Evolutionary conservation across 1,140 invertebrate species (phyloP), one percentile per base, ranked within the genome.

Genomic region (Drosophila nasuta): DNA sequence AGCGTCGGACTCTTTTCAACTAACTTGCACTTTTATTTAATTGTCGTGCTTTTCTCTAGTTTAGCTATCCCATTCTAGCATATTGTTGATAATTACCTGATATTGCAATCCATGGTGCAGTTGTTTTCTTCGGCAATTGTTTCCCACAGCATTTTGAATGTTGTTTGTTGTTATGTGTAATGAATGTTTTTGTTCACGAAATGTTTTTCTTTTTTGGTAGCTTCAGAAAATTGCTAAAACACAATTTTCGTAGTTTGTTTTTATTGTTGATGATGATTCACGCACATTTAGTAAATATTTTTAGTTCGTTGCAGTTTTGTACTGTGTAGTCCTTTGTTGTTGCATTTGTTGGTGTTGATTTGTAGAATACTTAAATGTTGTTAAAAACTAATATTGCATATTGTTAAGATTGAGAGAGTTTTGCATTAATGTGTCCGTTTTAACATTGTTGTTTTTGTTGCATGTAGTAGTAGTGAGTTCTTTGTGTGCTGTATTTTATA

Each of bases 141-240:
- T 86, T 92, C 91, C 91, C 91, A 92, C 74, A 91, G 52, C 91
- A 92, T 92, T 86, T 91, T 92, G 82, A 51, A 8, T 68, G 60
- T 65, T 38, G 35, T 38, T 38, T 38, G 10, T 7, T 38, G 59
- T 20, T 63, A 17, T 66, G 60, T 71, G 35, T 38, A 8, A 8
- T 38, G 35, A 38, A 38, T 60, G 13, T 45, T 30, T 49, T 17
- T 56, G 35, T n/a, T 25, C 58, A 43, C 57, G 20, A 11, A 54
- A 63, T 67, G 30, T 46, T 59, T 38, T 58, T 33, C 20, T 25
- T 25, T 25, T 25, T 25, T 25, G 20, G 20, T 25, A 25, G 20
- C 35, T 38, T 56, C 25, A 13, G 79, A 86, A 86, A 91, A 91
- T 91, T 91, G 91, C 77, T 91, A 88, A 83, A 91, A 88, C 91